phyloP scores from a whole-genome alignment of 2,888 invertebrate genomes.

The Achlya flavicornis region DNA sequence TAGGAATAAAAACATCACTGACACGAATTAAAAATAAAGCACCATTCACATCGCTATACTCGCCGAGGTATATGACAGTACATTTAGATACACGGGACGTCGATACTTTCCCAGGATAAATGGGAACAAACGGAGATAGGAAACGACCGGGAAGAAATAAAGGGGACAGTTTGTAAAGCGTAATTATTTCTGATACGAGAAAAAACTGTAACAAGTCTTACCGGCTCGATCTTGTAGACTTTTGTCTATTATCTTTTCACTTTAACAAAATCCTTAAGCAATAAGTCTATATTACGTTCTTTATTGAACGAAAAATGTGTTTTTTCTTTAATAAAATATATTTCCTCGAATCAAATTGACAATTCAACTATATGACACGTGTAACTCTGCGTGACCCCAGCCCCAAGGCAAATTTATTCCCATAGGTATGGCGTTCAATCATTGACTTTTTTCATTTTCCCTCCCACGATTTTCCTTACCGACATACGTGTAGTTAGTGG shows the following conservation, averaged over 20 bases:
- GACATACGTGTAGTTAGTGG: conserved; percentile 25
- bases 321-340: conserved; percentile 32
- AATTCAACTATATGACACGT: conserved; percentile 69
- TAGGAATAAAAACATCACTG: too few relatives aligned
- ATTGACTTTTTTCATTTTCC: conserved; percentile 64
- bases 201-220: conserved; percentile 8
- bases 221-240: conserved; percentile 13
- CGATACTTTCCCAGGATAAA: conserved; percentile 48
- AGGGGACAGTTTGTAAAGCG: conserved; percentile 67
- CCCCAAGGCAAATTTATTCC: conserved; percentile 72
- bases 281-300: conserved; percentile 12
- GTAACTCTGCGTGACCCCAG: conserved; percentile 51
- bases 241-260: conserved; percentile 18
- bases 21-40: neutral
- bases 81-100: conserved; percentile 7
- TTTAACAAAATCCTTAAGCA: neutral
- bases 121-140: conserved; percentile 60
- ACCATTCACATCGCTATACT: neutral
- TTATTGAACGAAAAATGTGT: conserved; percentile 12
- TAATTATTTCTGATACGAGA: conserved; percentile 62
- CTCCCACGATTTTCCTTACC: conserved; percentile 38
- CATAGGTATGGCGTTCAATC: conserved; percentile 80
- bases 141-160: conserved; percentile 59
- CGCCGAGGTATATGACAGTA: neutral
- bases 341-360: conserved; percentile 62